Evolutionary conservation across 2,113 vertebrate species (phyloP).

Genomic region (Melozone crissalis): DNA sequence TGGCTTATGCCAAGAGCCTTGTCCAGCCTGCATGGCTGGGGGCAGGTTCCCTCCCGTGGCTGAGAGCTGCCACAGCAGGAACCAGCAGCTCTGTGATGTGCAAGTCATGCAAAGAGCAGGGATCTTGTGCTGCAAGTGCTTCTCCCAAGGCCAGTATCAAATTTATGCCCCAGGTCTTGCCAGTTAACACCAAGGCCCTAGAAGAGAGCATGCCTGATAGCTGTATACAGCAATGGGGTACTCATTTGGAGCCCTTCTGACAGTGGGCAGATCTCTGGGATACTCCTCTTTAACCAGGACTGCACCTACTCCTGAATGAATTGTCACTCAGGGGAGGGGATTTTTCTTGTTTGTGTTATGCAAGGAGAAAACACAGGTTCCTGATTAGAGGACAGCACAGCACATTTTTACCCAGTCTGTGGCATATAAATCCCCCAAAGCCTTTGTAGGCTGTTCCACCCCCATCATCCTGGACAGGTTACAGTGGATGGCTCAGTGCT

Average conservation of each 20-base stretch:
- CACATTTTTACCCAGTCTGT: background rate
- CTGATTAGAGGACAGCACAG: background rate
- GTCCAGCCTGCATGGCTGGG: background rate
- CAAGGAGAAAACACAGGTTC: background rate
- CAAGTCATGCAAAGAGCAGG: background rate
- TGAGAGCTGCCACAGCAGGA: conserved; percentile 32
- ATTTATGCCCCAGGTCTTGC: rapidly evolving
- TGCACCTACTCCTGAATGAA: background rate
- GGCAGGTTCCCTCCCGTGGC: conserved; percentile 29
- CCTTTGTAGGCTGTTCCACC: background rate
- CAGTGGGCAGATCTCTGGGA: background rate
- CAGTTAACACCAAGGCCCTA: background rate
- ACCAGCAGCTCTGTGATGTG: background rate
- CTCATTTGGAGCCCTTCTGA: background rate
- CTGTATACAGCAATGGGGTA: background rate
- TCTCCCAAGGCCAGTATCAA: background rate
- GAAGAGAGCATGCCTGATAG: background rate
- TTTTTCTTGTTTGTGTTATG: background rate
- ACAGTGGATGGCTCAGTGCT: background rate
- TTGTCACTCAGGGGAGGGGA: background rate
- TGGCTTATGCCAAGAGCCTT: background rate
- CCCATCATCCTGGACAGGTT: background rate
- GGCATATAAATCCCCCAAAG: background rate
- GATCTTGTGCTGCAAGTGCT: rapidly evolving
- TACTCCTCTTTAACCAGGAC: background rate